These are phyloP conservation scores for Garra rufa DNA, from an alignment of 2,113 vertebrate species.

Conservation along the genomic window DNA sequence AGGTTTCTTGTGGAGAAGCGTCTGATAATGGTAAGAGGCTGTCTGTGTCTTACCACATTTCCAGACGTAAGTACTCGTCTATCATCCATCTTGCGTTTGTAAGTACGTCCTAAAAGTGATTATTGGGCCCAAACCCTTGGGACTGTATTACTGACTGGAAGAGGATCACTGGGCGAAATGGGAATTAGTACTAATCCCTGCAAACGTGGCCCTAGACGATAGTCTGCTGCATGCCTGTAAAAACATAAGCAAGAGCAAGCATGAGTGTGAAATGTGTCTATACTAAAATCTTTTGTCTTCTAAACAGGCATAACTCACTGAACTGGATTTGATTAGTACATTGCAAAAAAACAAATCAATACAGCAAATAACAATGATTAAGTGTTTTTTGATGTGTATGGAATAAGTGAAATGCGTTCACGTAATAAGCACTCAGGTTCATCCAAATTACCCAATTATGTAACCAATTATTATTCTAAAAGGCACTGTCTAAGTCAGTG, in stretches of 20 bases:
- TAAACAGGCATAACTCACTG: neutral
- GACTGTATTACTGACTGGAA: slow-evolving; percentile 32
- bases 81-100: neutral
- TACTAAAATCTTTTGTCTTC: neutral
- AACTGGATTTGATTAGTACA: neutral
- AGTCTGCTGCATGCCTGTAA: neutral
- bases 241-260: neutral
- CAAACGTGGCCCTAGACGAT: slow-evolving; percentile 16
- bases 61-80: neutral
- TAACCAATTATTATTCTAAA: neutral
- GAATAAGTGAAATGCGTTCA: neutral
- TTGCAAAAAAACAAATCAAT: neutral
- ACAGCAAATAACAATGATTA: neutral
- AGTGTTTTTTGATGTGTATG: neutral
- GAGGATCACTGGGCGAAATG: slow-evolving; percentile 43
- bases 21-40: neutral
- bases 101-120: slow-evolving; percentile 25
- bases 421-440: neutral
- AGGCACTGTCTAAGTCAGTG: neutral
- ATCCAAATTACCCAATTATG: neutral
- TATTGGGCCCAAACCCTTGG: slow-evolving; percentile 35
- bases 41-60: slow-evolving; percentile 10
- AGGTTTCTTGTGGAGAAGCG: neutral
- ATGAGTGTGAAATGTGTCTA: neutral
- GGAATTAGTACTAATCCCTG: slow-evolving; percentile 39